Evolutionary conservation across 2,888 invertebrate genomes (phyloP).

Genomic region (Caenorhabditis macrosperma): DNA sequence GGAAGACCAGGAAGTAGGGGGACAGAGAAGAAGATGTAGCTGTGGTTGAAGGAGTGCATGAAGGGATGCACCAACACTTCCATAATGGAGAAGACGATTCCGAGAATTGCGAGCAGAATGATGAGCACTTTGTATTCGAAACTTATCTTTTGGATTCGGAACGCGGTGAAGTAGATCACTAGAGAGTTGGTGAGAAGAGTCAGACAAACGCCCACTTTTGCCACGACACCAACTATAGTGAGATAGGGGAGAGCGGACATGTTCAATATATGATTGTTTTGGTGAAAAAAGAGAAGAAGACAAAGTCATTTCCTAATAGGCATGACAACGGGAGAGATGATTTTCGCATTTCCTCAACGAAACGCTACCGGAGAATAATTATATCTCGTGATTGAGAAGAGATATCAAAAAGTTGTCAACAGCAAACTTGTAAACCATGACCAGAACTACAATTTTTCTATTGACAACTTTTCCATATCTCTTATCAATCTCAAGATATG

Average conservation of each 20-base stretch:
- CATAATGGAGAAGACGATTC: neutral
- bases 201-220: neutral
- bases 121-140: neutral
- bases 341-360: no score
- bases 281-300: no score
- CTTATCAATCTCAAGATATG: no score
- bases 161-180: neutral
- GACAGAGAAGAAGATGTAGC: neutral
- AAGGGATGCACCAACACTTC: neutral
- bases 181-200: neutral
- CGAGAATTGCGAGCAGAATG: neutral
- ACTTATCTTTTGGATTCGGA: neutral
- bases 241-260: neutral
- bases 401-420: no score
- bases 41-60: constrained; percentile 10
- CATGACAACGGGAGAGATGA: no score
- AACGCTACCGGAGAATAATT: no score
- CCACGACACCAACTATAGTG: neutral
- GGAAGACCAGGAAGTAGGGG: neutral
- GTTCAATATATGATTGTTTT: no score
- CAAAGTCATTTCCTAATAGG: no score
- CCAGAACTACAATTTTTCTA: no score
- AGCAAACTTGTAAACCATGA: no score
- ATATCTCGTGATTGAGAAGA: no score
- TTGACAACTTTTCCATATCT: no score